Evolutionary conservation across 2,888 invertebrate genomes (phyloP), one percentile per base, ranked within the genome.

Genomic region (Acanthosepion esculentum): DNA sequence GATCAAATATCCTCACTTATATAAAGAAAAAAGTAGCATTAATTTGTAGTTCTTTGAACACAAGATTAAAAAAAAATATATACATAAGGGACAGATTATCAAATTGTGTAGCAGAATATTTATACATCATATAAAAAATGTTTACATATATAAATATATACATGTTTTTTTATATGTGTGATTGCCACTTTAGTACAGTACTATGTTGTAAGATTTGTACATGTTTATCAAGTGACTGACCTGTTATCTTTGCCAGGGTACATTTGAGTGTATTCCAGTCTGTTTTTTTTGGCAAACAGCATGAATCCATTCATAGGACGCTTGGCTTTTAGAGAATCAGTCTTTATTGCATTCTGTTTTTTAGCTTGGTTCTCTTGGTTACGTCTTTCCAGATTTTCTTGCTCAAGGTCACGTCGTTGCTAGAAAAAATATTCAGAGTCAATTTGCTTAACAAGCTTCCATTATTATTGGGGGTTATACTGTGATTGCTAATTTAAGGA

Each of bases 261-360:
- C 95, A 97, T 97, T 95, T 98, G 98, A 91, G 98, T 98, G 93
- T 98, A 97, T 95, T 97, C 97, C 20, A 98, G 96, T 33, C 98
- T 96, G 95, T 97, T 97, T 94, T 97, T 97, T 96, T 98, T 97
- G 48, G 98, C 98, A 97, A 98, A 98, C 94, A 98, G 96, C 97
- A 98, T 97, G 96, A 98, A 98, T 2, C 98, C 98, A 96, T 98
- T 98, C 98, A 98, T 98, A n/a, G 98, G 98, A 91, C 98, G 96
- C 95, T 98, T 97, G 41, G 97, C 97, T 95, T 97, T 97, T 91
- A 96, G 96, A 48, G 94, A 95, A 92, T 95, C 95, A 29, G 94
- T 95, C 91, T 96, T 95, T 95, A 96, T 96, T n/a, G 96, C 95
- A 15, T 96, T 97, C 12, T 97, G 64, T 91, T 95, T 95, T 78